phyloP scores from a whole-genome alignment of 2,888 invertebrate genomes.

The Diarsia brunnea region DNA sequence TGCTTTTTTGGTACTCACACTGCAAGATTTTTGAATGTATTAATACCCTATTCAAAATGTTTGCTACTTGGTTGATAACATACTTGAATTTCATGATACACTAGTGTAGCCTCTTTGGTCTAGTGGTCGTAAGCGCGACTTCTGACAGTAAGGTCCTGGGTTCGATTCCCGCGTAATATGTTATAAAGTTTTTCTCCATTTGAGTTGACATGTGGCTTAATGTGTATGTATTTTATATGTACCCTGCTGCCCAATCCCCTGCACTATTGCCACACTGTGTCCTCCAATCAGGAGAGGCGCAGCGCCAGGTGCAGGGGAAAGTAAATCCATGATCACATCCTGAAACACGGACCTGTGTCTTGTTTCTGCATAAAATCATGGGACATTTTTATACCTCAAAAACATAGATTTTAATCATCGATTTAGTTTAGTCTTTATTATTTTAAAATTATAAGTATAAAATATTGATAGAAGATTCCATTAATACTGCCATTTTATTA shows the following conservation, averaged over 20 bases:
- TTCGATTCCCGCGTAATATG: not conserved
- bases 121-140: not conserved
- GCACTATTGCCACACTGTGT: constrained; percentile 64
- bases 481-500: not conserved
- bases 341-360: constrained; percentile 65
- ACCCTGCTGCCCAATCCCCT: constrained; percentile 57
- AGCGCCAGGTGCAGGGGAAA: constrained; percentile 73
- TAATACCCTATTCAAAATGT: not conserved
- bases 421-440: not conserved
- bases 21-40: not conserved
- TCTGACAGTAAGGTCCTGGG: not conserved
- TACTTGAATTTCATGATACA: not conserved
- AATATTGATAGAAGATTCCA: not conserved
- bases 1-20: not conserved
- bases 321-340: constrained; percentile 75
- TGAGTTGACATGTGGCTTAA: too few relatives aligned
- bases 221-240: not conserved
- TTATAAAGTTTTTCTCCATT: not conserved
- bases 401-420: not conserved
- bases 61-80: not conserved
- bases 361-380: constrained; percentile 75
- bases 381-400: constrained; percentile 57
- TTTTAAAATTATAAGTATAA: not conserved
- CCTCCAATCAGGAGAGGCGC: constrained; percentile 52
- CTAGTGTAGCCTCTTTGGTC: not conserved